Base-by-base conservation (phyloP, 2,888 invertebrate species). In the Tridacna crocea region DNA sequence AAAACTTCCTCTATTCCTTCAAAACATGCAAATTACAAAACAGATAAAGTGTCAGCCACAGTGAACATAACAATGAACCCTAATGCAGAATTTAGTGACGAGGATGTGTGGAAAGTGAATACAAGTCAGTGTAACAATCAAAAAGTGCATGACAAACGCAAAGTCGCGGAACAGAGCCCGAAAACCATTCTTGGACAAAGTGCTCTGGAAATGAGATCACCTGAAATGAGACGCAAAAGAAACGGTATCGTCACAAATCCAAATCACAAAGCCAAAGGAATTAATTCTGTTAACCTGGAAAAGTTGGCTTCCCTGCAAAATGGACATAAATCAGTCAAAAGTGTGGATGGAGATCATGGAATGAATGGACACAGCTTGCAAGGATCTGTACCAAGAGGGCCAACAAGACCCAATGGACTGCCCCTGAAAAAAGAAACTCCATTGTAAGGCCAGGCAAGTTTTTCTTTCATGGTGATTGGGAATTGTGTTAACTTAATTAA, bases 391-490 rank as follows among this genome's bases (percentile, higher is more conserved):
- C 68, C 72, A 15, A 26, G 86, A 74, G 88, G 87, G 4, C 84
- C 90, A 17, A 77, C 86, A 10, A 85, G 94, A 79, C 93, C 94
- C 51, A 97, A 97, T 95, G 97, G 97, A 88, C 97, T 97, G 91
- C 97, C 97, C 90, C 97, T 97, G 96, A 96, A 97, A 93, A 97
- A 97, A 94, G 97, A 97, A 95, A 97, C 97, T 86, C 97, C 97
- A 27, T 92, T 95, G 88, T 95, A 94, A 93, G 84, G 84, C 80
- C 82, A 82, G 80, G 80, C 82, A 85, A 84, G 81, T 84, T 79
- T 81, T 36, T 68, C 27, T 68, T 75, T 27, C n/a, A 8, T 60
- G 70, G 70, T 70, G 70, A 70, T 51, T 70, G 46, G 70, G 70
- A 46, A 46, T 26, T 66, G 10, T 11, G 51, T n/a, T n/a, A n/a